phyloP scores from a whole-genome alignment of 1,140 invertebrate genomes.

The Thaumatotibia leucotreta region DNA sequence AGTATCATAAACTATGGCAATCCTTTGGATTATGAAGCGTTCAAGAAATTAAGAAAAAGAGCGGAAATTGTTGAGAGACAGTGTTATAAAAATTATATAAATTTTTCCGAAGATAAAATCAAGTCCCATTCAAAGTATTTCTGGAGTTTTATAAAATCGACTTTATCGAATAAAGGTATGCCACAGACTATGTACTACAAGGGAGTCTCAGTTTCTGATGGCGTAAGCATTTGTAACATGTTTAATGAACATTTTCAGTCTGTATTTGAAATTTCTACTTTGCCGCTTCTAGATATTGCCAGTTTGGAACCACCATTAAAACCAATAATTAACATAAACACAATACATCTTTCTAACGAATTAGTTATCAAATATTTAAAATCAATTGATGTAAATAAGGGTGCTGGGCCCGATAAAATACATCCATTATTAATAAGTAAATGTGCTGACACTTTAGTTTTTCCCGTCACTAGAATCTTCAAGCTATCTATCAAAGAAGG shows the following conservation, averaged over 20 bases:
- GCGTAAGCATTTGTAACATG: neutral
- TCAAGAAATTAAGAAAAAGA: neutral
- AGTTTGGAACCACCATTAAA: neutral
- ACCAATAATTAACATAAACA: neutral
- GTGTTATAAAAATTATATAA: conserved; percentile 7
- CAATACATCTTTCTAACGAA: conserved; percentile 3
- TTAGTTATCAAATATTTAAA: neutral
- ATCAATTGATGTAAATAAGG: neutral
- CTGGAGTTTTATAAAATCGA: conserved; percentile 12
- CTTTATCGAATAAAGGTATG: neutral
- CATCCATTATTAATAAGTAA: conserved; percentile 11
- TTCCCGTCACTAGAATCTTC: neutral
- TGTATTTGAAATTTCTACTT: neutral
- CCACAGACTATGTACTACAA: neutral
- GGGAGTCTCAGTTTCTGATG: neutral
- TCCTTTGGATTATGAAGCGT: conserved; percentile 1
- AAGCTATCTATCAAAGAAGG: neutral
- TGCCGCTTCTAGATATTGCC: neutral
- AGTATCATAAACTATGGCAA: conserved; percentile 13
- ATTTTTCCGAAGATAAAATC: conserved; percentile 8
- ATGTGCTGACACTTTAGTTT: neutral
- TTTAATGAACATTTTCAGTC: neutral
- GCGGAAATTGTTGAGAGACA: neutral
- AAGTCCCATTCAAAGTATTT: conserved; percentile 1
- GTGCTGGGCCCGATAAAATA: conserved; percentile 12